phyloP scores from a whole-genome alignment of 2,113 vertebrate species.

The Antechinus flavipes region DNA sequence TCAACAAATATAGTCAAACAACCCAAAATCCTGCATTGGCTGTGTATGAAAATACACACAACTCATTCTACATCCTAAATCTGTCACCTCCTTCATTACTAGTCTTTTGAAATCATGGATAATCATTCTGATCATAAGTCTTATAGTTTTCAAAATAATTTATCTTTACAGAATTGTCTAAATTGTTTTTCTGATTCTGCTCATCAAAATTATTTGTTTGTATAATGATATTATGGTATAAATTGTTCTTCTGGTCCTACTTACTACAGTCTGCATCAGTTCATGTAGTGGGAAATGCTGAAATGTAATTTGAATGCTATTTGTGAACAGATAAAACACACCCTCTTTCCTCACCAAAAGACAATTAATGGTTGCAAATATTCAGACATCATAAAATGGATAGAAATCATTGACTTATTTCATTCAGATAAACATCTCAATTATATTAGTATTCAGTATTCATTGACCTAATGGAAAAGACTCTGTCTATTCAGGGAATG shows the following conservation, averaged over 20 bases:
- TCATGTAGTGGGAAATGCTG: background rate
- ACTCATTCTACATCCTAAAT: background rate
- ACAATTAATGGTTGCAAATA: background rate
- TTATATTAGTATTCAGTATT: background rate
- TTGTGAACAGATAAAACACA: slow-evolving; percentile 1
- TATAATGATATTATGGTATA: background rate
- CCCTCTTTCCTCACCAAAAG: background rate
- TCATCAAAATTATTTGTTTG: background rate
- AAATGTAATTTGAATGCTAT: background rate
- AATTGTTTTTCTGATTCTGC: background rate
- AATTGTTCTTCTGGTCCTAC: background rate
- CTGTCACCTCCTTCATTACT: background rate
- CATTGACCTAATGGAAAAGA: background rate
- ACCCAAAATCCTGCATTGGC: background rate
- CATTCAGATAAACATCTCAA: background rate
- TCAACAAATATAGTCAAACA: background rate
- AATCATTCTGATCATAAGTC: background rate
- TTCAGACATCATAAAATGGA: background rate
- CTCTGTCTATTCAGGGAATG: background rate
- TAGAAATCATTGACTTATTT: slow-evolving; percentile 35
- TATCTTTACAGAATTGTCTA: background rate
- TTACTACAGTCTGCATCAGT: background rate
- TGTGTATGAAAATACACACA: background rate
- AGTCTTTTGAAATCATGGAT: background rate
- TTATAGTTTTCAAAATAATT: background rate